Conservation (phyloP, 2,888 invertebrate species). For the Apodemia zela region DNA sequence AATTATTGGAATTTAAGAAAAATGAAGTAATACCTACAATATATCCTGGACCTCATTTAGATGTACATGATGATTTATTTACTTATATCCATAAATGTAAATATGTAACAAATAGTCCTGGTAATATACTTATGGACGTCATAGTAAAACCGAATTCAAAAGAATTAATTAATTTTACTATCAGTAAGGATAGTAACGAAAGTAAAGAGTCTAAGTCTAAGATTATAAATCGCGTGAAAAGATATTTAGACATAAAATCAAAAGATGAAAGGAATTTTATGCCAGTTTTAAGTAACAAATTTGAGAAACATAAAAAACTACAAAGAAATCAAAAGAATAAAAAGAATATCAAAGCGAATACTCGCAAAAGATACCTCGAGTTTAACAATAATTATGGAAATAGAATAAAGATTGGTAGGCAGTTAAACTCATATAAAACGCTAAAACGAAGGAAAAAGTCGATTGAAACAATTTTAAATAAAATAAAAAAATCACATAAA, state of each 20-base stretch:
- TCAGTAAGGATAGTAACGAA: slow-evolving; percentile 33
- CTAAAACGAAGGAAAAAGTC: slow-evolving; percentile 29
- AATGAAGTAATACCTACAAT: slow-evolving; percentile 45
- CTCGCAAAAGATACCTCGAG: slow-evolving; percentile 25
- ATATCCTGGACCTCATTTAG: slow-evolving; percentile 62
- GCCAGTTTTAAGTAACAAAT: slow-evolving; percentile 34
- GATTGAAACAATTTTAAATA: slow-evolving; percentile 24
- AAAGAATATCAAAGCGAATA: slow-evolving; percentile 17
- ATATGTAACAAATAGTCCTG: slow-evolving; percentile 20
- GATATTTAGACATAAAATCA: slow-evolving; percentile 55
- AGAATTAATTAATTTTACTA: slow-evolving; percentile 35
- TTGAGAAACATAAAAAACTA: slow-evolving; percentile 27
- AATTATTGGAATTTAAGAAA: slow-evolving; percentile 81
- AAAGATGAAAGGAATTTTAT: slow-evolving; percentile 41
- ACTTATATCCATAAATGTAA: slow-evolving; percentile 31
- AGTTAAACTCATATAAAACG: slow-evolving; percentile 23
- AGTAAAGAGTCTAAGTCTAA: slow-evolving; percentile 42
- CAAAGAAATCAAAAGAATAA: slow-evolving; percentile 29
- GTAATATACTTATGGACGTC: slow-evolving; percentile 35
- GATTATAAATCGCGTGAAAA: slow-evolving; percentile 57
- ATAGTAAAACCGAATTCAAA: slow-evolving; percentile 34
- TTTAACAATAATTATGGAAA: slow-evolving; percentile 32
- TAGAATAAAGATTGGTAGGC: slow-evolving; percentile 26
- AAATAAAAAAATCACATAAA: slow-evolving; percentile 25
- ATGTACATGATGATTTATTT: slow-evolving; percentile 50